Evolutionary conservation across 1,140 invertebrate genomes (phyloP), one percentile per base, ranked within the genome.

Genomic region (Caenorhabditis latens): DNA sequence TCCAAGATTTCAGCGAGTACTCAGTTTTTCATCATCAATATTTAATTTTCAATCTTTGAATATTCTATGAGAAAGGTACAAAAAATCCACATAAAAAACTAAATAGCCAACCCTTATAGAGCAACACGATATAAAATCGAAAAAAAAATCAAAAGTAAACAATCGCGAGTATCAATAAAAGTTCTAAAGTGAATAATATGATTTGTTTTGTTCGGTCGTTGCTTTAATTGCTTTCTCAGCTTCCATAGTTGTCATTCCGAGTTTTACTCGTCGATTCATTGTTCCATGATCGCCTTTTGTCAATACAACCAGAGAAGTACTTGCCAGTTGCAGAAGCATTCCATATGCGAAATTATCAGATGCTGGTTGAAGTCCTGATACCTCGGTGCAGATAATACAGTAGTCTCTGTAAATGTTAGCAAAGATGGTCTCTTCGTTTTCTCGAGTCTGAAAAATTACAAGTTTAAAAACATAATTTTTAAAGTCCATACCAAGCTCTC

Each of bases 381-480:
- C n/a, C 32, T 61, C 21, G 16, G 71, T 40, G 50, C 86, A 86
- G 11, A 83, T n/a, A 16, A 82, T 46, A n/a, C 79, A 46, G 57
- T 86, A 86, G 46, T 67, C 32, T 48, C n/a, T 83, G 82, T 86
- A 86, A 3, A 86, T 19, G 8, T 84, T 24, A 14, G 50, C 48
- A 42, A 86, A 86, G 9, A 83, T 58, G 7, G 83, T 13, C n/a
- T 86, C 86, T 65, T 86, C 86, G 21, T 50, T 19, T 83, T 71
- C 86, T 1, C 19, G 71, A 21, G 71, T 75, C 84, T 85, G 61
- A 9, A 85, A 85, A 24, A 71, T 40, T 32, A 7, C 7, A 67
- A 24, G 4, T 19, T 32, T 7, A 3, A 8, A 65, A 21, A 65
- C 46, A n/a, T 46, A 21, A 50, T 50, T 11, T 19, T 24, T 11